Evolutionary conservation across 2,113 vertebrate species (phyloP).

Genomic region (Pseudorhombus dupliciocellatus): DNA sequence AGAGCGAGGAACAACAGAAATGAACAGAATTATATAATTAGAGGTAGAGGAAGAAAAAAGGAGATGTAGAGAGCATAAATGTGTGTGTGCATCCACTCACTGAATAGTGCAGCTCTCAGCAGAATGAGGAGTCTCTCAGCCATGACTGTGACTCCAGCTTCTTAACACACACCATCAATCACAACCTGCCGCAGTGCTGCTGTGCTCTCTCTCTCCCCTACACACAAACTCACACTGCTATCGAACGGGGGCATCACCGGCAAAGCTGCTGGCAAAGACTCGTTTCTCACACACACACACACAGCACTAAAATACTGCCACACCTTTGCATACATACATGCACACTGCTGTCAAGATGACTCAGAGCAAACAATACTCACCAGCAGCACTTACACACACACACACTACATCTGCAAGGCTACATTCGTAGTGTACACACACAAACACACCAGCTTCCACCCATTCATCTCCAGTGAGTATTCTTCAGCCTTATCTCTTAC

Average conservation of each 20-base stretch:
- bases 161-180: slow-evolving; percentile 80
- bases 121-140: slow-evolving; percentile 79
- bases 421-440: slow-evolving; percentile 16
- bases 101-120: slow-evolving; percentile 79
- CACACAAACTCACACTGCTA: slow-evolving; percentile 40
- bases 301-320: slow-evolving; percentile 17
- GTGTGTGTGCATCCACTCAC: slow-evolving; percentile 6
- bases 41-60: slow-evolving; percentile 12
- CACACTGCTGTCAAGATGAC: slow-evolving; percentile 33
- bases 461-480: slow-evolving; percentile 55
- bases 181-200: slow-evolving; percentile 81
- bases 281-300: slow-evolving; percentile 33
- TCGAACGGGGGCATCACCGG: slow-evolving; percentile 59
- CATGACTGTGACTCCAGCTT: slow-evolving; percentile 81
- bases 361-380: slow-evolving; percentile 27
- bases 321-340: slow-evolving; percentile 11
- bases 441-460: slow-evolving; percentile 8
- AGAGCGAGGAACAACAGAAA: slow-evolving; percentile 7
- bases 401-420: slow-evolving; percentile 26
- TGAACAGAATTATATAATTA: slow-evolving; percentile 24
- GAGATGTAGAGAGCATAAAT: slow-evolving; percentile 1
- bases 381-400: slow-evolving; percentile 5
- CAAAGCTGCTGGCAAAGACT: slow-evolving; percentile 51
- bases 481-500: slow-evolving; percentile 64
- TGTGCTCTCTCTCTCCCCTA: slow-evolving; percentile 41